Evolutionary conservation across 1,140 invertebrate species (phyloP).

Genomic region (Pseudomyrmex flavicornis): DNA sequence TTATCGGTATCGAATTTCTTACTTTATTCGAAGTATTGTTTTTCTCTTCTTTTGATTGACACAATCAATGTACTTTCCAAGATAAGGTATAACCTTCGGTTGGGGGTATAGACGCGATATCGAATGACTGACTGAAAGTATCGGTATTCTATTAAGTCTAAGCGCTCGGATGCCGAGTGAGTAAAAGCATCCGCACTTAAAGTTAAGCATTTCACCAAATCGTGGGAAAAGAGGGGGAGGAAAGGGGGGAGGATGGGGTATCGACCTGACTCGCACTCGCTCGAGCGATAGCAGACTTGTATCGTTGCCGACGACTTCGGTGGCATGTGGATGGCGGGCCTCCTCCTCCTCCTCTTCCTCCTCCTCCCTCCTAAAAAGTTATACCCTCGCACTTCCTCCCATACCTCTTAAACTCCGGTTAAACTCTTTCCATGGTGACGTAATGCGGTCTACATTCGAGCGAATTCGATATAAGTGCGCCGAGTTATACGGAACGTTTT

Average conservation of each 20-base stretch:
- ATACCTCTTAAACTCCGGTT: slow-evolving; percentile 45
- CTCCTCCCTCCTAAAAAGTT: slow-evolving; percentile 26
- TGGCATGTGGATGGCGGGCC: not conserved
- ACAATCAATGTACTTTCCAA: not conserved
- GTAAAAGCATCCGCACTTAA: slow-evolving; percentile 55
- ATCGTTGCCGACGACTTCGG: slow-evolving; percentile 19
- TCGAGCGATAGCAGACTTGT: slow-evolving; percentile 21
- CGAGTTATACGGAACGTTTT: slow-evolving; percentile 43
- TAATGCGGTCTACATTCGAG: slow-evolving; percentile 48
- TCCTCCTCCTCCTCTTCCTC: too few species aligned
- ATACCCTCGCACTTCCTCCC: not conserved
- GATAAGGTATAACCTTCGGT: not conserved
- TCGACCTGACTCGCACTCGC: slow-evolving; percentile 2
- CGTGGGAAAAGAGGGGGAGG: slow-evolving; percentile 16
- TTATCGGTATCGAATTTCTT: not conserved
- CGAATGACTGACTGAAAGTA: slow-evolving; percentile 46
- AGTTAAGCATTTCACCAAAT: slow-evolving; percentile 36
- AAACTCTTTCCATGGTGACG: slow-evolving; percentile 52
- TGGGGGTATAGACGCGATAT: slow-evolving; percentile 1
- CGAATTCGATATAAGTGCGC: slow-evolving; percentile 48
- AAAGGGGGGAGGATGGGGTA: not conserved
- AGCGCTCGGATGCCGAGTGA: slow-evolving; percentile 42
- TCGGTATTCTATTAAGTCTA: slow-evolving; percentile 53
- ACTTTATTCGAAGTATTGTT: not conserved
- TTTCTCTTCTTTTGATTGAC: not conserved